phyloP scores from a whole-genome alignment of 2,797 vertebrate genomes.

The Megalops cyprinoides region DNA sequence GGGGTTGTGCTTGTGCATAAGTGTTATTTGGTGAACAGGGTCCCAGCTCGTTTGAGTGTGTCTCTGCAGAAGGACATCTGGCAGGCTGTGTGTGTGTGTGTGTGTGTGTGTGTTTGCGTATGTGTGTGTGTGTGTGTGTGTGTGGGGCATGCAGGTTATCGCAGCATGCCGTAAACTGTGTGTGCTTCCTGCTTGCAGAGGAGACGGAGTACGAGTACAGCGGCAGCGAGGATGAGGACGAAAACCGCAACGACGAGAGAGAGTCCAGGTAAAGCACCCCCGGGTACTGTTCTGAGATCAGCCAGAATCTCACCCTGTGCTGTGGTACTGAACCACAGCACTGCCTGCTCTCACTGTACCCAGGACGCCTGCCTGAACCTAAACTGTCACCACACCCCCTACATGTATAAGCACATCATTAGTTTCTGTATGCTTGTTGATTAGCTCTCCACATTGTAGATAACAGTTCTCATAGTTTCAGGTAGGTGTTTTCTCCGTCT shows the following conservation, averaged over 20 bases:
- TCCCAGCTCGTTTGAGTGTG: too few relatives aligned
- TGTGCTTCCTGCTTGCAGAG: constrained; percentile 64
- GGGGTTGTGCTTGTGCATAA: too few relatives aligned
- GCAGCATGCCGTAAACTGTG: too few relatives aligned
- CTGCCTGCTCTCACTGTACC: neutral
- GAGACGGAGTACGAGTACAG: constrained; percentile 92
- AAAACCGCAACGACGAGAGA: constrained; percentile 84
- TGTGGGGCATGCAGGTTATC: neutral
- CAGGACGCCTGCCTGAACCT: too few relatives aligned
- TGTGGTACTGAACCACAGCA: neutral
- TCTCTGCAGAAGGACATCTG: too few relatives aligned
- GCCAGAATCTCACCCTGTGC: neutral
- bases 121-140: neutral
- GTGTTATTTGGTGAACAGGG: too few relatives aligned
- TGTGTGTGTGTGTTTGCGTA: neutral
- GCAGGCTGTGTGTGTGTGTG: neutral
- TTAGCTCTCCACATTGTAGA: neutral
- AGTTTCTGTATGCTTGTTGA: neutral
- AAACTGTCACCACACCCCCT: too few relatives aligned
- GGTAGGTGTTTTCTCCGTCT: too few relatives aligned
- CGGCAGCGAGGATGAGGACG: constrained; percentile 89
- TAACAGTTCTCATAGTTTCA: too few relatives aligned
- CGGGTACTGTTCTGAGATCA: neutral
- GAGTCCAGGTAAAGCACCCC: constrained; percentile 78
- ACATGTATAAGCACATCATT: neutral